phyloP scores from a whole-genome alignment of 53 echinoderm and acorn worm genomes.

The Echinometra lucunter region DNA sequence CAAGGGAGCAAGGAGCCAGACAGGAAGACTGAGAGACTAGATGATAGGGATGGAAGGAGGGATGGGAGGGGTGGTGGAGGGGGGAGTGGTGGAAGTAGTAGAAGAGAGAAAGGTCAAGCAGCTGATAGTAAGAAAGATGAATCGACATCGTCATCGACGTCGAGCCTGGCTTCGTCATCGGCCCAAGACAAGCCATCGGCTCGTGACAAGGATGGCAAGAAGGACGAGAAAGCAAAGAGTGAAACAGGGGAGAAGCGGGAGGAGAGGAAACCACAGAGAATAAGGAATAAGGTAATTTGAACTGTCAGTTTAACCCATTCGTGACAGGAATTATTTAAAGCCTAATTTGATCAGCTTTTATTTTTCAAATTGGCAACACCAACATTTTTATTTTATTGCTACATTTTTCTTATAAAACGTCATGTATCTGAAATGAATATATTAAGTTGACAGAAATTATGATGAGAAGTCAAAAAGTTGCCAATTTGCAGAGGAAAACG shows the following conservation, averaged over 20 bases:
- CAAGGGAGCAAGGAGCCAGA: constrained; percentile 7
- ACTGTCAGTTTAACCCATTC: not conserved
- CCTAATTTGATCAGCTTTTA: no score
- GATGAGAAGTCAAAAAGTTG: no score
- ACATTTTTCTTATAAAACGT: no score
- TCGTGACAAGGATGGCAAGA: constrained; percentile 34
- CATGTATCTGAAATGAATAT: no score
- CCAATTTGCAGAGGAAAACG: no score
- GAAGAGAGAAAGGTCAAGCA: constrained; percentile 16
- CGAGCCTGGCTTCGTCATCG: not conserved
- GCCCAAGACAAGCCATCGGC: not conserved
- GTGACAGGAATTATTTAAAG: no score
- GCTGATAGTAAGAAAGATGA: constrained; percentile 42
- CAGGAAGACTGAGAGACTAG: not conserved
- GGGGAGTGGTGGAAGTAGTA: constrained; percentile 36
- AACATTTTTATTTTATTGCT: no score
- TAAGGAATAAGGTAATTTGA: constrained; percentile 67
- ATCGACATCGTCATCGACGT: constrained; percentile 22
- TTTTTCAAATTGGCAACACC: no score
- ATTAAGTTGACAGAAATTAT: no score
- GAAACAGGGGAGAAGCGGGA: constrained; percentile 45
- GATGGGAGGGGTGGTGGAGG: constrained; percentile 40
- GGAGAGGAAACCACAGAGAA: constrained; percentile 53
- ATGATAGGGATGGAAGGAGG: constrained; percentile 46
- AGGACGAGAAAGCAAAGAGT: not conserved